A percentile compares a stretch with the other conserved stretches of the same genome.
These are phyloP conservation scores for Brachynemurus nebulosus DNA, from an alignment of 2,888 invertebrate species.

Conservation along the genomic window DNA sequence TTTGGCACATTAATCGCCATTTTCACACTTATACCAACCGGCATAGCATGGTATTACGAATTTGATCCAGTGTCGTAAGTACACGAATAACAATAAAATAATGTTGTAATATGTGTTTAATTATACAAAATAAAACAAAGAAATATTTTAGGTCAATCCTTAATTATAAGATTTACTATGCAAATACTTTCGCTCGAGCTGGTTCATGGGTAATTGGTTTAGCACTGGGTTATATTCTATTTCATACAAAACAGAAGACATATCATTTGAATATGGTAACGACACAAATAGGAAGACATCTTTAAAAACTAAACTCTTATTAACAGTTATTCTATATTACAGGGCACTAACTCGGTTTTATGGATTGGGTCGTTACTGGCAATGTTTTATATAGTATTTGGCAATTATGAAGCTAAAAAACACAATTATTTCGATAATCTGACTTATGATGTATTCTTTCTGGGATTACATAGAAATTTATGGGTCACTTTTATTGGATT, in stretches of 20 bases:
- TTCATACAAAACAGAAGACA: neutral
- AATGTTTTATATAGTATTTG: neutral
- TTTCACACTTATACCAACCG: slow-evolving; percentile 21
- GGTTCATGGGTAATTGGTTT: neutral
- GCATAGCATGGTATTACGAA: slow-evolving; percentile 20
- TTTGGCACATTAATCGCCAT: slow-evolving; percentile 17
- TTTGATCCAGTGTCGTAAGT: too few relatives aligned
- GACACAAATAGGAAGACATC: too few relatives aligned
- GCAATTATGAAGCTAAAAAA: neutral
- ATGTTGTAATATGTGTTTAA: too few relatives aligned
- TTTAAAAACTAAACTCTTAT: too few relatives aligned
- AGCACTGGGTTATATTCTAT: neutral
- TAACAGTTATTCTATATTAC: too few relatives aligned
- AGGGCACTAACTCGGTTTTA: too few relatives aligned
- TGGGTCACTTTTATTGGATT: neutral
- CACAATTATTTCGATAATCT: neutral
- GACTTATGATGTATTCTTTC: neutral
- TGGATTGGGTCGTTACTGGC: too few relatives aligned
- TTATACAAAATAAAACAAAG: too few relatives aligned
- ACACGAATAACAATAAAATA: too few relatives aligned
- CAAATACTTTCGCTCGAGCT: too few relatives aligned
- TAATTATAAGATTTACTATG: too few relatives aligned
- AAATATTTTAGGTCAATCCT: too few relatives aligned
- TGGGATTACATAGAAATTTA: neutral
- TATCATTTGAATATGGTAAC: neutral